These are phyloP conservation scores for Sarcophaga caerulescens DNA, from an alignment of 2,888 invertebrate species.

Conservation along the genomic window DNA sequence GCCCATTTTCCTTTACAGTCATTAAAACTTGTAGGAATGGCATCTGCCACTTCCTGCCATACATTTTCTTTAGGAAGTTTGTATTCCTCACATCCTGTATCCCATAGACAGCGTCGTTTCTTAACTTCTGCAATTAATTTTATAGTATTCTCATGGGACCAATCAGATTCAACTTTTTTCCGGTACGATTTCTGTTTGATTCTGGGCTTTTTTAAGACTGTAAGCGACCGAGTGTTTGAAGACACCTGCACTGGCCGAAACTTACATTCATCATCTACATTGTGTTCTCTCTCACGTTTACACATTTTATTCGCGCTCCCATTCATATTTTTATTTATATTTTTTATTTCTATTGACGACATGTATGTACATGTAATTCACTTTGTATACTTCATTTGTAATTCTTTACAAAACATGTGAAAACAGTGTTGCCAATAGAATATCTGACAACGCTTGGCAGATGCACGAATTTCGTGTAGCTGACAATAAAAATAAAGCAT, in stretches of 20 bases:
- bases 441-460: not conserved
- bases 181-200: constrained; percentile 48
- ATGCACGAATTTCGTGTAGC: too few species aligned
- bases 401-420: too few species aligned
- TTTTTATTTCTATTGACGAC: too few species aligned
- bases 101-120: constrained; percentile 51
- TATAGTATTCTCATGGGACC: constrained; percentile 46
- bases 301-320: too few species aligned
- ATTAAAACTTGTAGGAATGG: constrained; percentile 32
- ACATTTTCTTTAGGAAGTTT: constrained; percentile 53
- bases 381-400: too few species aligned
- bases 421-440: too few species aligned
- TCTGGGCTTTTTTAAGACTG: not conserved
- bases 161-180: constrained; percentile 51
- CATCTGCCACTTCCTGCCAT: constrained; percentile 60
- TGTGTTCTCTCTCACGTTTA: too few species aligned
- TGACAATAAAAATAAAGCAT: too few species aligned
- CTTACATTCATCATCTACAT: too few species aligned
- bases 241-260: too few species aligned
- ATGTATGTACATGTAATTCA: too few species aligned
- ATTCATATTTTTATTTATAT: too few species aligned
- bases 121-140: constrained; percentile 54
- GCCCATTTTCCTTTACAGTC: constrained; percentile 64
- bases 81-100: constrained; percentile 57
- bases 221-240: constrained; percentile 2